Evolutionary conservation across 2,888 invertebrate species (phyloP).

Genomic region (Caenorhabditis plicata): DNA sequence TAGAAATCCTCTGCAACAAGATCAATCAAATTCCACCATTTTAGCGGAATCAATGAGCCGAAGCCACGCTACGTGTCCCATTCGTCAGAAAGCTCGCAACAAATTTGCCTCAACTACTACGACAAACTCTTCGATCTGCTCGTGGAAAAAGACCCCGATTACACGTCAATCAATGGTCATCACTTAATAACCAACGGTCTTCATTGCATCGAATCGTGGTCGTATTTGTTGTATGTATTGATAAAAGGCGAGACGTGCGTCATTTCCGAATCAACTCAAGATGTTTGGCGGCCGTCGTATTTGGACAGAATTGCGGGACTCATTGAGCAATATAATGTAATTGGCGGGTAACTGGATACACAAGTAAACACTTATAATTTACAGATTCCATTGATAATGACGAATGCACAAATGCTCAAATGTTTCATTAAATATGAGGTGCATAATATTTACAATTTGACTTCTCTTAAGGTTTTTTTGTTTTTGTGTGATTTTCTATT

Average conservation of each 20-base stretch:
- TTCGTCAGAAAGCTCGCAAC: conserved; percentile 13
- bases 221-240: conserved; percentile 24
- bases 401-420: conserved; percentile 31
- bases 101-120: conserved; percentile 21
- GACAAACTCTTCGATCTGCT: conserved; percentile 20
- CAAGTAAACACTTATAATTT: too few relatives aligned
- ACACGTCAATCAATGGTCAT: conserved; percentile 2
- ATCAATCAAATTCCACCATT: too few relatives aligned
- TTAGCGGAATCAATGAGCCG: conserved; percentile 12
- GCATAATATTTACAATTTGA: conserved; percentile 30
- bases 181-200: conserved; percentile 34
- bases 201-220: conserved; percentile 24
- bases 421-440: conserved; percentile 41
- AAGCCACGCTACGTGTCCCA: conserved; percentile 24
- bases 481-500: background rate
- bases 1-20: background rate
- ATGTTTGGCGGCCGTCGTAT: conserved; percentile 38
- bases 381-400: conserved; percentile 27
- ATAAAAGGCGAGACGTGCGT: conserved; percentile 30
- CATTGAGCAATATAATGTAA: conserved; percentile 34
- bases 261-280: conserved; percentile 27
- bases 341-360: too few relatives aligned
- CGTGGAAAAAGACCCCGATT: conserved; percentile 5
- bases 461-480: conserved; percentile 25
- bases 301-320: conserved; percentile 34